Base-by-base conservation (phyloP, 2,888 invertebrate genomes). In the Didymodactylos carnosus region DNA sequence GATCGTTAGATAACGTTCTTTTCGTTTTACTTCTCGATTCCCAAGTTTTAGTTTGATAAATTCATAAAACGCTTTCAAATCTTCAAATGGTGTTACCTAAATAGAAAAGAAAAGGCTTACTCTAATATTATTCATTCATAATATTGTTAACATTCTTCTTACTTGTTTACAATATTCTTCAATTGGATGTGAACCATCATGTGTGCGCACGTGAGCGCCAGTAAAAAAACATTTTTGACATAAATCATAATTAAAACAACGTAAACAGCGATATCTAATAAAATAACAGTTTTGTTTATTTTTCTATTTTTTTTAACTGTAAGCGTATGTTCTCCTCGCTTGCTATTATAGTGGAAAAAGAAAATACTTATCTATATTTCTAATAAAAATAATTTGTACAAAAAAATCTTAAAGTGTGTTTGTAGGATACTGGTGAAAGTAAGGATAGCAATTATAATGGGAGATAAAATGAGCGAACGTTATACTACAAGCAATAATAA, bases 221-320 rank as follows among this genome's bases (percentile, higher is more conserved):
- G 85, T 84, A 75, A 88, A 86, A 81, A 89, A 89, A 81, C 89
- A 89, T 41, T 84, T 83, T 80, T 89, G 89, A 79, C 89, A 89
- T 78, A 88, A 86, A 78, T 87, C 87, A 79, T 88, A 89, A 75
- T 86, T 86, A 46, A 87, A 84, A 80, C 88, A 89, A 78, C 86
- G 86, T 73, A 88, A 80, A 81, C 89, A 89, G 76, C 86, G 86
- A 81, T 88, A 89, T 75, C 87, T 85, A 75, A 86, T 16, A 11
- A 23, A 8, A 23, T 23, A 23, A 23, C n/a, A 16, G n/a, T 43
- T 49, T 23, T 78, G 8, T 3, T 23, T 23, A 23, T 0, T 23
- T 49, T 3, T 23, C 8, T 10, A 49, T 46, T 8, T 11, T 23
- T 14, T 25, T 49, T 13, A 23, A 25, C 14, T 5, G 11, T 14